Conservation (phyloP, 2,113 vertebrate species). For the Gracilinanus agilis region DNA sequence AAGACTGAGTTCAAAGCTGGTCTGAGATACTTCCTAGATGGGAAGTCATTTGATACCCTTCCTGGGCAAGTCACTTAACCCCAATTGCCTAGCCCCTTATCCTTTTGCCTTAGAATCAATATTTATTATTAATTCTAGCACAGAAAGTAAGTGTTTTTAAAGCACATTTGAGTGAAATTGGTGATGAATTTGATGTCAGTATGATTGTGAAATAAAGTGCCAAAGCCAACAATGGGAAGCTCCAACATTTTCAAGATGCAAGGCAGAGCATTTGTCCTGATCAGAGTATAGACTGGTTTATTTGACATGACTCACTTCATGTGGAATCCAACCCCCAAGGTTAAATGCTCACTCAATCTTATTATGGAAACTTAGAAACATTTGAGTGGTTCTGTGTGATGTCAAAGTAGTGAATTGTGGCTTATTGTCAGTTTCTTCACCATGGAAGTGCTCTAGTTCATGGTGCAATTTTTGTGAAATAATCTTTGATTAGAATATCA, state of each 20-base stretch:
- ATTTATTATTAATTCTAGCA: too few species aligned
- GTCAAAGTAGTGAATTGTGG: neutral
- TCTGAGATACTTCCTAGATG: too few species aligned
- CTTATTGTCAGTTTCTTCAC: conserved; percentile 21
- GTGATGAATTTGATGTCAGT: neutral
- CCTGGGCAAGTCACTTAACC: too few species aligned
- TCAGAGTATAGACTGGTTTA: neutral
- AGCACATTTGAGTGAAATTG: neutral
- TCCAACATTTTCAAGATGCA: neutral
- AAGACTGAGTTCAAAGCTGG: too few species aligned
- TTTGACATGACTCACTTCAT: neutral
- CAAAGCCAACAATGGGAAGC: neutral
- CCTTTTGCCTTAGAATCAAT: too few species aligned
- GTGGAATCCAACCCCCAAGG: neutral
- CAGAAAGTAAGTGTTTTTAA: neutral
- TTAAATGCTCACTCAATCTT: neutral
- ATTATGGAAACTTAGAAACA: neutral
- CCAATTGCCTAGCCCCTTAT: too few species aligned
- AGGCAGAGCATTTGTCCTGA: neutral
- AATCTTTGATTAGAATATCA: neutral
- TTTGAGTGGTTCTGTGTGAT: neutral
- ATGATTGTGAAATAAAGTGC: neutral
- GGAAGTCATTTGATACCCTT: too few species aligned
- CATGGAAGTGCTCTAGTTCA: neutral
- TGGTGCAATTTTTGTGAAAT: conserved; percentile 2